Evolutionary conservation across 2,888 invertebrate genomes (phyloP).

Genomic region (Spodoptera picta): DNA sequence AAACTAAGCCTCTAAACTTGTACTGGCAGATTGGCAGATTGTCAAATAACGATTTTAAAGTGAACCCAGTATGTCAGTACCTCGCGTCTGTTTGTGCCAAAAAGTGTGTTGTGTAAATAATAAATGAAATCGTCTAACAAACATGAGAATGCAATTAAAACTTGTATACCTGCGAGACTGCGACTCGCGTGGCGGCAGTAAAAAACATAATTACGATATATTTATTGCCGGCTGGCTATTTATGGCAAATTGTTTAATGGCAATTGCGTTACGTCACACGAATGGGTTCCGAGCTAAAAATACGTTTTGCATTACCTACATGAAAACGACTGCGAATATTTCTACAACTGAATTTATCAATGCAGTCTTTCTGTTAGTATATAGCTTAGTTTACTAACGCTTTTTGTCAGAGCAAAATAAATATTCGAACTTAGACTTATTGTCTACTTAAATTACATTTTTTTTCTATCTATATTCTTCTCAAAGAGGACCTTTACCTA

Average conservation of each 20-base stretch:
- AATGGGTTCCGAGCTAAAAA: constrained; percentile 17
- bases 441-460: too few species aligned
- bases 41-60: constrained; percentile 15
- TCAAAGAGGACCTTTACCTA: too few species aligned
- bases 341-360: too few species aligned
- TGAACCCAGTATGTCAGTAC: constrained; percentile 1
- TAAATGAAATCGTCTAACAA: neutral
- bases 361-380: too few species aligned
- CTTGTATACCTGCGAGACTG: neutral
- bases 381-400: too few species aligned
- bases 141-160: constrained; percentile 11
- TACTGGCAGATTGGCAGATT: constrained; percentile 6
- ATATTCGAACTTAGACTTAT: too few species aligned
- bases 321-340: neutral
- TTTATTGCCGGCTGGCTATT: constrained; percentile 28
- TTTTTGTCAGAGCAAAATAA: too few species aligned
- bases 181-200: constrained; percentile 9
- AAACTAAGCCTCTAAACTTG: neutral
- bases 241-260: constrained; percentile 36
- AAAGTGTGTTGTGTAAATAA: neutral
- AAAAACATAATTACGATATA: constrained; percentile 30
- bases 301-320: neutral
- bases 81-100: neutral
- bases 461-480: too few species aligned
- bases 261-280: constrained; percentile 10